Base-by-base conservation (phyloP, 2,888 invertebrate species). In the Branchipolynoe longqiensis region DNA sequence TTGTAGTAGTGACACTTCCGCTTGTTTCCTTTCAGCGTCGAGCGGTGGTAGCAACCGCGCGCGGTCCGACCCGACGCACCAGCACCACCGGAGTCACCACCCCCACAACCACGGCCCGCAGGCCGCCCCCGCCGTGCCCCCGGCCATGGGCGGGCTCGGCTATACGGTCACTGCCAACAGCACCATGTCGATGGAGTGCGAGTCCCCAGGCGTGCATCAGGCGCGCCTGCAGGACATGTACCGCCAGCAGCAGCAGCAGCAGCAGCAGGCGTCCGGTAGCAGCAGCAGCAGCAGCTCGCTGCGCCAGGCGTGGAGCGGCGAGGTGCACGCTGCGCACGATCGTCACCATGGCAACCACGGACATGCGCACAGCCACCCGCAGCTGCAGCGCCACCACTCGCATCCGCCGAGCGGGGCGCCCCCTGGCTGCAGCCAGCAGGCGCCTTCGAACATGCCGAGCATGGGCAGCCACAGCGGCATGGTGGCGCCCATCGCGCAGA, bases 161-260 rank as follows among this genome's bases (percentile, higher is more conserved):
- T 62, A 62, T 40, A 74, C 86, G 89, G 85, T 87, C 59, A 38
- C 48, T 59, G 58, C 82, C 38, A 38, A 38, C 36, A 84, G 87
- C 73, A 73, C 48, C 56, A 89, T 88, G 89, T 96, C 96, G 90
- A 97, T 97, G 96, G 97, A 97, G 91, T 97, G 97, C 95, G 96
- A 96, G 93, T 86, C 87, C 4, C 88, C 88, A 6, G 83, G 69
- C 36, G 69, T 38, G 31, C 86, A 82, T 28, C 81, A 83, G 69
- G 58, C 83, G 89, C 88, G 90, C 86, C 90, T 90, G 81, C 88
- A 89, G 58, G 89, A 90, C 81, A 87, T 89, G 88, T 74, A 89
- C 82, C 59, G 85, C 73, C 86, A 81, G 83, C 90, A 89, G 87
- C 90, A 90, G 86, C 89, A 89, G 87, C 90, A 90, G 64, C 91